Evolutionary conservation across 2,113 vertebrate species (phyloP).

Genomic region (Pteronura brasiliensis): DNA sequence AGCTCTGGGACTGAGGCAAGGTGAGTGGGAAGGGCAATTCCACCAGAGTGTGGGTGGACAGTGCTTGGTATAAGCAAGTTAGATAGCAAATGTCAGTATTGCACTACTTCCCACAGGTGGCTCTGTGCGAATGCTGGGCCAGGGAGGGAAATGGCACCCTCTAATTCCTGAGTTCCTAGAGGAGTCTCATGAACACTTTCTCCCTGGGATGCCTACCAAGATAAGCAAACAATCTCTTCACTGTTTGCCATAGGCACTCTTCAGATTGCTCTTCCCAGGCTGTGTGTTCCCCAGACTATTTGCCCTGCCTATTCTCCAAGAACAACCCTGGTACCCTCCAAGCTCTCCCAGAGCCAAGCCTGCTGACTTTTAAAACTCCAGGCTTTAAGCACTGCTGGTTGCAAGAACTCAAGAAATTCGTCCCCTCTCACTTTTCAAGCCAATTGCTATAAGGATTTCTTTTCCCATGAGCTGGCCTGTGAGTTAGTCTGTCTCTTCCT

Average conservation of each 20-base stretch:
- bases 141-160: background rate
- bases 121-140: background rate
- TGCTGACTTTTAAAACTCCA: background rate
- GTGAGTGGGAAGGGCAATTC: background rate
- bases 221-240: background rate
- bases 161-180: background rate
- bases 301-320: background rate
- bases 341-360: background rate
- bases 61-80: background rate
- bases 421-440: background rate
- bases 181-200: background rate
- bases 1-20: background rate
- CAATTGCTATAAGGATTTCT: background rate
- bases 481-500: background rate
- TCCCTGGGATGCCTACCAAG: background rate
- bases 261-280: background rate
- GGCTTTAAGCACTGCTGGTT: background rate
- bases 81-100: background rate
- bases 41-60: background rate
- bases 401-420: background rate
- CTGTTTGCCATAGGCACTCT: background rate
- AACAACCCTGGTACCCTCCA: background rate
- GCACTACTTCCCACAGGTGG: background rate
- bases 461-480: background rate
- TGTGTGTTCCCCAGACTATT: background rate